Evolutionary conservation across 2,888 invertebrate genomes (phyloP).

Genomic region (Hyles lineata): DNA sequence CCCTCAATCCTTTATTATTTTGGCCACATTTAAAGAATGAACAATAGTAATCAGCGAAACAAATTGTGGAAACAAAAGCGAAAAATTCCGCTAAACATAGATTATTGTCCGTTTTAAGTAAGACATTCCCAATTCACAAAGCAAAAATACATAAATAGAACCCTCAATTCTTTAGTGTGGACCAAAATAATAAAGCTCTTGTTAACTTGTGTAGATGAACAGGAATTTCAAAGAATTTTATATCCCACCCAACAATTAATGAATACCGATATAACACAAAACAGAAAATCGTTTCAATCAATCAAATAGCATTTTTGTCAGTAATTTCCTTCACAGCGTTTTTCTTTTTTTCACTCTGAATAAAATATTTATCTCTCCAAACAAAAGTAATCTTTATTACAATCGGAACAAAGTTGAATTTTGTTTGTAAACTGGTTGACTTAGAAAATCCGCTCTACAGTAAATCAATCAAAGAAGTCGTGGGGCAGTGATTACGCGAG

Average conservation of each 20-base stretch:
- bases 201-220: not conserved
- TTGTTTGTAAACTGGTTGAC: not conserved
- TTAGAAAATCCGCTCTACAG: slow-evolving; percentile 17
- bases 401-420: not conserved
- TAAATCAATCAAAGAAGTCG: slow-evolving; percentile 31
- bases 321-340: slow-evolving; percentile 27
- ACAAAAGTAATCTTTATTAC: not conserved
- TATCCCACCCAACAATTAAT: slow-evolving; percentile 24
- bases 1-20: too few species aligned
- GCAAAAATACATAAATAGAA: too few species aligned
- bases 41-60: too few species aligned
- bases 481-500: slow-evolving; percentile 29
- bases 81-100: too few species aligned
- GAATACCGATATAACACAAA: slow-evolving; percentile 25
- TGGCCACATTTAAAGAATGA: too few species aligned
- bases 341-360: slow-evolving; percentile 18
- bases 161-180: too few species aligned
- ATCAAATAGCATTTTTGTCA: slow-evolving; percentile 28
- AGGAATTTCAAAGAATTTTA: not conserved
- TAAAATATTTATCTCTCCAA: not conserved
- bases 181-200: too few species aligned
- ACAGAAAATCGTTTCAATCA: slow-evolving; percentile 29
- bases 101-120: too few species aligned
- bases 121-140: too few species aligned
- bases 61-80: too few species aligned